Evolutionary conservation across 2,797 vertebrate genomes (phyloP), one percentile per base, ranked within the genome.

Genomic region (Diceros bicornis): DNA sequence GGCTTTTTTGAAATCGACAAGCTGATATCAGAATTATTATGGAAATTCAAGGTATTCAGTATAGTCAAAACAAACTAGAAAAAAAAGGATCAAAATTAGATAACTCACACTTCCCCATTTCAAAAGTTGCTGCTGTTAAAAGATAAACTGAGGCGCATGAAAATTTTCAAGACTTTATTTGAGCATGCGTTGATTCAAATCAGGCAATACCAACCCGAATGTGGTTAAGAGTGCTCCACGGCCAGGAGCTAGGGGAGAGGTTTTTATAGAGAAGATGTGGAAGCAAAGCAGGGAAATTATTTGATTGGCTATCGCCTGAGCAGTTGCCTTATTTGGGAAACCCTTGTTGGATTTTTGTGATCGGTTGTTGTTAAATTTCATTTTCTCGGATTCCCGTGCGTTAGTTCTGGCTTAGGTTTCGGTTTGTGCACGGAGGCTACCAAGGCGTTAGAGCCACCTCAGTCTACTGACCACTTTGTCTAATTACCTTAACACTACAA

Each of bases 121-220:
- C 32, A 50, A 75, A 64, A 7, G 21, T 84, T 74, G 10, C 61
- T 18, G 29, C 61, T 23, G 2, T 66, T 83, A 44, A 50, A n/a
- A 21, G 61, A 23, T 50, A 23, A 47, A 83, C 27, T 8, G 29
- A n/a, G 41, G 41, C 12, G 0, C 41, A 25, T 50, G 16, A 64
- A 50, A 47, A 47, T 47, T 32, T n/a, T 59, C 50, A 29, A 41
- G 66, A 21, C 34, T 59, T 52, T 34, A 16, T 34, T 6, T 41
- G 66, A 16, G 27, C 84, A 32, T 12, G 34, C 34, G 14, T 32
- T 7, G 1, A 57, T 32, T 23, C 1, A 0, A 10, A 32, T 23
- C 2, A 9, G 14, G 23, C 16, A 2, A 7, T 1, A 11, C n/a
- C n/a, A 52, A 25, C 18, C 21, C 7, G 10, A 14, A 61, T 13